Evolutionary conservation across 2,888 invertebrate genomes (phyloP).

Genomic region (Brassicogethes aeneus): DNA sequence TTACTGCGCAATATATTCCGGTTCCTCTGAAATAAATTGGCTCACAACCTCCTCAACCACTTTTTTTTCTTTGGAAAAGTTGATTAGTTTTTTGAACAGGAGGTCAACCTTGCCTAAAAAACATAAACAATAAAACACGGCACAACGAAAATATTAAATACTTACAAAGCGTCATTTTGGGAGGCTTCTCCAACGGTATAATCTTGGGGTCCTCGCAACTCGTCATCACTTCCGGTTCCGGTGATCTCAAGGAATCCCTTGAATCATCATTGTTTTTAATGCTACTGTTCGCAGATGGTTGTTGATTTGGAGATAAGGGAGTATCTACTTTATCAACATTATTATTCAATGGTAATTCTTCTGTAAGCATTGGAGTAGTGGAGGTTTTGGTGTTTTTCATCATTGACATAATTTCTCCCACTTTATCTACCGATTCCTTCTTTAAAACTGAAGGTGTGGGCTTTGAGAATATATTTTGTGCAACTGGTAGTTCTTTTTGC

Average conservation of each 20-base stretch:
- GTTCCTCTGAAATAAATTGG: slow-evolving; percentile 20
- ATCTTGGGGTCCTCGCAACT: slow-evolving; percentile 9
- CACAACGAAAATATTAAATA: slow-evolving; percentile 1
- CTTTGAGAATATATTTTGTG: too few species aligned
- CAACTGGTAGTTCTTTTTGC: too few species aligned
- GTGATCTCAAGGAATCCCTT: not conserved
- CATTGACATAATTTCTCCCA: slow-evolving; percentile 3
- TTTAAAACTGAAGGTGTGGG: too few species aligned
- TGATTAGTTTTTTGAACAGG: slow-evolving; percentile 21
- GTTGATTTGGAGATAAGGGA: not conserved
- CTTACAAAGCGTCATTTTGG: slow-evolving; percentile 14
- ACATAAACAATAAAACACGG: not conserved
- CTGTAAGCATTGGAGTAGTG: too few species aligned
- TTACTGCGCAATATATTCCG: slow-evolving; percentile 24
- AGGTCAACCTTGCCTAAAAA: slow-evolving; percentile 10
- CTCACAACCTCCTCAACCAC: slow-evolving; percentile 21
- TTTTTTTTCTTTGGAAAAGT: slow-evolving; percentile 22
- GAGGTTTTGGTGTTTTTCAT: not conserved
- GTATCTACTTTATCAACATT: too few species aligned
- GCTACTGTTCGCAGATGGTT: not conserved
- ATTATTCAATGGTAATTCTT: too few species aligned
- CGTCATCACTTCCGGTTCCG: slow-evolving; percentile 4
- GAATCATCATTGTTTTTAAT: not conserved
- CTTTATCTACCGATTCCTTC: too few species aligned
- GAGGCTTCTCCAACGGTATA: slow-evolving; percentile 16